Percentiles rank a stretch among this genome's conserved stretches.
Evolutionary conservation across 53 echinoderm and acorn worm species (phyloP).

Genomic region (Holothuria scabra): DNA sequence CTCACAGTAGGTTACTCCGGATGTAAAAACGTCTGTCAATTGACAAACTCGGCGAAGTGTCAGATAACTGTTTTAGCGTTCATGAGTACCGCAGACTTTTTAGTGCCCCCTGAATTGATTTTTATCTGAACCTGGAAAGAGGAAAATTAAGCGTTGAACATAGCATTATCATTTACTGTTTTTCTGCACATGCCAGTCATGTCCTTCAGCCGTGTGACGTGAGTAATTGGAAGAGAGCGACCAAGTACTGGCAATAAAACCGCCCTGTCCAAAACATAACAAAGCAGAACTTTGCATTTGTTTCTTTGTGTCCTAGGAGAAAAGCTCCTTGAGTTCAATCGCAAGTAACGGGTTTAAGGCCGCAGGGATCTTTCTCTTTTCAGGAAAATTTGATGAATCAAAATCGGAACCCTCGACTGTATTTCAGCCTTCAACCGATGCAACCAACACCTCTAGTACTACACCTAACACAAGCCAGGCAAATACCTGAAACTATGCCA

Average conservation of each 20-base stretch:
- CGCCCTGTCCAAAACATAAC: slow-evolving; percentile 24
- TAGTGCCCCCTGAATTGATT: no score
- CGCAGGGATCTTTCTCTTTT: no score
- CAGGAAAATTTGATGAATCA: no score
- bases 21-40: slow-evolving; percentile 13
- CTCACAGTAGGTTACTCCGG: no score
- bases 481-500: no score
- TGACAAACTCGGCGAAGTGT: not conserved
- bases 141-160: slow-evolving; percentile 32
- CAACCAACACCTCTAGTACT: no score
- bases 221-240: slow-evolving; percentile 3
- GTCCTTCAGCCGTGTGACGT: slow-evolving; percentile 51
- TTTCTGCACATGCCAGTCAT: slow-evolving; percentile 49
- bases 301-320: not conserved
- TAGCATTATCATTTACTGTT: slow-evolving; percentile 52
- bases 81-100: slow-evolving; percentile 59
- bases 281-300: slow-evolving; percentile 43
- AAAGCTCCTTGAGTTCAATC: no score
- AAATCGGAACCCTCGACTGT: no score
- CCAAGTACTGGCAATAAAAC: not conserved
- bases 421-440: no score
- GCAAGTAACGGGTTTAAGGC: no score
- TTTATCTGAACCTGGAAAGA: slow-evolving; percentile 35
- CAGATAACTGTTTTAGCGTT: slow-evolving; percentile 43
- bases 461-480: no score